Evolutionary conservation across 2,888 invertebrate genomes (phyloP).

Genomic region (Dicranocentrus wangi): DNA sequence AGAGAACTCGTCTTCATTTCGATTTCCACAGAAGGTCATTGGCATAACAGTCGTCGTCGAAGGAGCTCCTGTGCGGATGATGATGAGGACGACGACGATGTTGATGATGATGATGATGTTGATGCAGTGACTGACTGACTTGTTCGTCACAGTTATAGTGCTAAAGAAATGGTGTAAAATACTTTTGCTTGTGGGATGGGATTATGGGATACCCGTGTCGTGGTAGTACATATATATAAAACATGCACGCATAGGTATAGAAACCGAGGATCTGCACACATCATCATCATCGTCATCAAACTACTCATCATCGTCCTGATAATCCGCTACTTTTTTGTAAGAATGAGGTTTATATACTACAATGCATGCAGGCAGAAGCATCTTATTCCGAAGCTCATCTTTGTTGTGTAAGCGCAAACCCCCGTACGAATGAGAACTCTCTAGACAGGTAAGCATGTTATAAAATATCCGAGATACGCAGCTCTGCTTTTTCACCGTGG

Average conservation of each 20-base stretch:
- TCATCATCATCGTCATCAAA: slow-evolving; percentile 19
- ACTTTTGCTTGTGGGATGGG: slow-evolving; percentile 17
- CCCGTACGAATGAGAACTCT: too few species aligned
- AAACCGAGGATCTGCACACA: slow-evolving; percentile 1
- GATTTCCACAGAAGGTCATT: slow-evolving; percentile 73
- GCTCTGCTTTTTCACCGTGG: too few species aligned
- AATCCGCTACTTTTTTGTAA: slow-evolving; percentile 10
- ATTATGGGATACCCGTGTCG: background rate
- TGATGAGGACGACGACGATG: slow-evolving; percentile 15
- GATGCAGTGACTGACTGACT: slow-evolving; percentile 51
- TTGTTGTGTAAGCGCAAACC: too few species aligned
- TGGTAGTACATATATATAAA: background rate
- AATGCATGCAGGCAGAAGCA: background rate
- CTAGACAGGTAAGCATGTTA: background rate
- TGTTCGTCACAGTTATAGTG: slow-evolving; percentile 36
- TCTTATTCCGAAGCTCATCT: background rate
- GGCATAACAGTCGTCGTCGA: slow-evolving; percentile 59
- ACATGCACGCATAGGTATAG: background rate
- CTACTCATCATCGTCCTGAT: background rate
- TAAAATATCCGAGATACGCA: too few species aligned
- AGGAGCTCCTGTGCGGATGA: too few species aligned
- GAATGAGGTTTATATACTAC: background rate
- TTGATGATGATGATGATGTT: slow-evolving; percentile 16
- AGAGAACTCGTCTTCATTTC: slow-evolving; percentile 69
- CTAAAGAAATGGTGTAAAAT: slow-evolving; percentile 37